Evolutionary conservation across 2,888 invertebrate genomes (phyloP), one percentile per base, ranked within the genome.

Genomic region (Carcina quercana): DNA sequence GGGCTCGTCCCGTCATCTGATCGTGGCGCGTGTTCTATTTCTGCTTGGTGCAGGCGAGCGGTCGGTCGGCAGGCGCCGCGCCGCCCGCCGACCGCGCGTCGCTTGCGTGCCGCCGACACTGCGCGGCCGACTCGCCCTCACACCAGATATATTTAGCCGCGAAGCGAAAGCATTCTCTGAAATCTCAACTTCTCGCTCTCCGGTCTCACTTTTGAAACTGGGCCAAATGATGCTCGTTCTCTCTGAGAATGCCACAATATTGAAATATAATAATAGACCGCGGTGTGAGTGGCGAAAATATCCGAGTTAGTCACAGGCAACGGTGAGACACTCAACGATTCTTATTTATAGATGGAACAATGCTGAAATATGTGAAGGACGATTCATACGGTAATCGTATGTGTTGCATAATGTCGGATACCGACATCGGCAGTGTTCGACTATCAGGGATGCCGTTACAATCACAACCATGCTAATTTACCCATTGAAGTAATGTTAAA

Each of bases 171-270:
- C 76, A 75, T 80, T 78, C 76, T 74, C 65, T 65, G 63, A 73
- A 76, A 78, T 70, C 67, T 69, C 66, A 68, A 75, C 74, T 71
- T 75, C 71, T 70, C 70, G 74, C 69, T 73, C 73, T 70, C 71
- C 64, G 71, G 64, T 73, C 79, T 70, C 73, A 72, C 73, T 74
- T 75, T 83, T 83, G 82, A 83, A 83, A 72, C 78, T 82, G 82
- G 82, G 82, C 82, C 82, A 83, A 82, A 78, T 68, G 75, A 73
- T 73, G 71, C 60, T 65, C 71, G 74, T 70, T 67, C 74, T 61
- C 69, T 69, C 66, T 69, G 66, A 76, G 76, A 82, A 79, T 83
- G 75, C 78, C 72, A 78, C 79, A 82, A 80, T 79, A 80, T 80
- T 76, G 57, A 75, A 82, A 79, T 79, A 76, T 78, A 83, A 75